phyloP scores from a whole-genome alignment of 1,140 invertebrate species.

The Chionoecetes opilio region DNA sequence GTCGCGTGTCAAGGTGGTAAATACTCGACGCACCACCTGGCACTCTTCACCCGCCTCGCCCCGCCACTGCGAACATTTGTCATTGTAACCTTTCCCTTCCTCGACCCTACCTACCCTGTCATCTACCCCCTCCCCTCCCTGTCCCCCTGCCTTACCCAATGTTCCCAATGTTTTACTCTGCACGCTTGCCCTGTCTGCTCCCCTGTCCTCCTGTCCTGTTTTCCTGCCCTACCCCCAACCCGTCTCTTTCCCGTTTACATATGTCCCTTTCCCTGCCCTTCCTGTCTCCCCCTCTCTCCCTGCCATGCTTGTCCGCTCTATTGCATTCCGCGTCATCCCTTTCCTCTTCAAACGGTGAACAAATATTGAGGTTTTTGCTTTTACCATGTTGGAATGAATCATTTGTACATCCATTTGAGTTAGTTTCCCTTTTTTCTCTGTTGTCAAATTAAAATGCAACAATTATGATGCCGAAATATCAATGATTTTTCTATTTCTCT shows the following conservation, averaged over 20 bases:
- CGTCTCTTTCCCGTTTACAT: not conserved
- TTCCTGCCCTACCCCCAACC: not conserved
- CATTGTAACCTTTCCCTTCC: not conserved
- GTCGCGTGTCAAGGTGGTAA: not conserved
- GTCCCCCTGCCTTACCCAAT: too few species aligned
- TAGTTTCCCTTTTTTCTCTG: not conserved
- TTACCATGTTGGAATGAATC: not conserved
- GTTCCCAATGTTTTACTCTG: too few species aligned
- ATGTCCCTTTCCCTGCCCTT: not conserved
- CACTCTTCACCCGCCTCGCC: not conserved
- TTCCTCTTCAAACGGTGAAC: conserved; percentile 7
- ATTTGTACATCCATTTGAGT: conserved; percentile 5
- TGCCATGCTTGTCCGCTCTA: not conserved
- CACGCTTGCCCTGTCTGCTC: not conserved
- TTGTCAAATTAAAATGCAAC: not conserved
- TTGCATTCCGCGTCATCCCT: conserved; percentile 25
- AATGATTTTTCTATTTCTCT: not conserved
- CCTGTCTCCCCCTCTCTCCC: not conserved
- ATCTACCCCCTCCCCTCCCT: not conserved
- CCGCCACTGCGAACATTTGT: not conserved
- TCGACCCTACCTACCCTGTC: not conserved
- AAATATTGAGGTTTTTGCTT: not conserved
- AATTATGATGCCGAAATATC: not conserved
- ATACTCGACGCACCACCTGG: not conserved
- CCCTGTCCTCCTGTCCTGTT: not conserved